Conservation (phyloP, 2,888 invertebrate genomes). For the Baccha elongata region DNA sequence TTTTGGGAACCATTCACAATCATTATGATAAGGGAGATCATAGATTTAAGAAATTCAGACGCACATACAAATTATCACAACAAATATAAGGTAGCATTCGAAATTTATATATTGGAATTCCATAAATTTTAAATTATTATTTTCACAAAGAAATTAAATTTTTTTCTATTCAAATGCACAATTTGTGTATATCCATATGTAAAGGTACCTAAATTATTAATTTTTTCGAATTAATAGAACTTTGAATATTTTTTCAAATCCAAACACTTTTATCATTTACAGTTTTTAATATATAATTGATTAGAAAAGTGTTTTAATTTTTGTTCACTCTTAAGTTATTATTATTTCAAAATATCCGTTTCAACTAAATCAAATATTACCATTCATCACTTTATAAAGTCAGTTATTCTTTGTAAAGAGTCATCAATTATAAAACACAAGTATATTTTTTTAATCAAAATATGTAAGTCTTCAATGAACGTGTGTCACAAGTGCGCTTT, state of each 20-base stretch:
- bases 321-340: too few relatives aligned
- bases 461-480: background rate
- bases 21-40: too few relatives aligned
- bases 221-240: background rate
- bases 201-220: background rate
- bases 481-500: constrained; percentile 17
- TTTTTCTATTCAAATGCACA: too few relatives aligned
- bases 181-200: too few relatives aligned
- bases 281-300: background rate
- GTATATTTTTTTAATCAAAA: constrained; percentile 26
- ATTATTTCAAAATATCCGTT: background rate
- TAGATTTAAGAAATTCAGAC: too few relatives aligned
- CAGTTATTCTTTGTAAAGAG: background rate
- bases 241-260: background rate
- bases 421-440: constrained; percentile 19
- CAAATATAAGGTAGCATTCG: too few relatives aligned
- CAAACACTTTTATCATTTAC: constrained; percentile 4
- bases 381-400: constrained; percentile 20
- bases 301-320: background rate
- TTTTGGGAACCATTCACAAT: too few relatives aligned
- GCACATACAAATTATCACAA: too few relatives aligned
- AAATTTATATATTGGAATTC: too few relatives aligned
- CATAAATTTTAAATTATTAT: too few relatives aligned
- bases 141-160: too few relatives aligned
- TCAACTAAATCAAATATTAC: constrained; percentile 32